Base-by-base conservation (phyloP, 2,888 invertebrate species). In the Drosophila trichaetosa region DNA sequence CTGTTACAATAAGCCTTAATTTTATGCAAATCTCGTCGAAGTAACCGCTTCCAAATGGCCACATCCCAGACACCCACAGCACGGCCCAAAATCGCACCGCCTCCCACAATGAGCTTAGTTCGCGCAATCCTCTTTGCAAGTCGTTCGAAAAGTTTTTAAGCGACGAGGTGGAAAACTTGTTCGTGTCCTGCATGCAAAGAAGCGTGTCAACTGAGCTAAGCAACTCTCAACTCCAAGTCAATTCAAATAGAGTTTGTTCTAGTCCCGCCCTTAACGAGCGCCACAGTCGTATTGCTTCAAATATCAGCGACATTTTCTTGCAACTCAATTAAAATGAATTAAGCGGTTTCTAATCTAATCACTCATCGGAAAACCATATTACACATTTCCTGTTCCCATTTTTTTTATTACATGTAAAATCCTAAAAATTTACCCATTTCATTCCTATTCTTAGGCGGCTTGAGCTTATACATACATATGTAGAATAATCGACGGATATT, bases 1-100 rank as follows among this genome's bases (percentile, higher is more conserved):
- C 89, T 65, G 87, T 87, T 79, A 76, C 77, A 87, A 87, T 86
- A 86, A 86, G 73, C 84, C 85, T 79, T 89, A 86, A 86, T 87
- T 82, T 86, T 87, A 86, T 86, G 85, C 82, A 86, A 86, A 86
- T 87, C 89, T 76, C 71, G 73, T 79, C 76, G 83, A 75, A 79
- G 75, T 68, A 83, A 80, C 58, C 68, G 59, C 77, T 59, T 59
- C 48, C 36, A 53, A 49, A 66, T 31, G 34, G 71, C 54, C 61
- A 52, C 54, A 29, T 56, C 31, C 53, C 42, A 36, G 2, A 21
- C 33, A 7, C 11, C 56, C 66, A 33, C 51, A 40, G 29, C 40
- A 21, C 8, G 13, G n/a, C 11, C 33, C 16, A 21, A 46, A 46
- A 46, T 46, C 24, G 24, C 46, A 31, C 58, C 57, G 51, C 57